A percentile compares a stretch with the other conserved stretches of the same genome.
phyloP scores from a whole-genome alignment of 2,797 vertebrate species.

The Pseudochromis fuscus region DNA sequence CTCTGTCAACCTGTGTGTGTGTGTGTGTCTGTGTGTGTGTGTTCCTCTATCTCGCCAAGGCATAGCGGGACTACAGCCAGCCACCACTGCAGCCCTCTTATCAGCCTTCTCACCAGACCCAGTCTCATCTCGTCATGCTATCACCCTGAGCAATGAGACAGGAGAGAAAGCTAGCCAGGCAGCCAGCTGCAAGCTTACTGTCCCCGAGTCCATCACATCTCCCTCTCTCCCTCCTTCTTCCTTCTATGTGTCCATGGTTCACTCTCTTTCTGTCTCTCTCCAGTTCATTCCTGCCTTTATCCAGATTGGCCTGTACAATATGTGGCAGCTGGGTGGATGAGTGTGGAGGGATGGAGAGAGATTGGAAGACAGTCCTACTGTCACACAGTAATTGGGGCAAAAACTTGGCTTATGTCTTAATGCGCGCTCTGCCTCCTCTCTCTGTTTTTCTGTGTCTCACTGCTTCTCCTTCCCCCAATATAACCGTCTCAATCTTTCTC shows the following conservation, averaged over 20 bases:
- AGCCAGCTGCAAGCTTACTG: constrained; percentile 73
- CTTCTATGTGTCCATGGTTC: constrained; percentile 38
- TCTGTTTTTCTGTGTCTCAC: constrained; percentile 38
- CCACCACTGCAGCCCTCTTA: constrained; percentile 74
- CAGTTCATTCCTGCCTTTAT: constrained; percentile 72
- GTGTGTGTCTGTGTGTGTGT: constrained; percentile 40
- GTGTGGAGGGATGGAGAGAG: constrained; percentile 74
- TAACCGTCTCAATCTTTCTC: constrained; percentile 52
- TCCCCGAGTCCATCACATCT: constrained; percentile 74
- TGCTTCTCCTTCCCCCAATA: constrained; percentile 52
- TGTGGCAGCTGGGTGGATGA: constrained; percentile 78
- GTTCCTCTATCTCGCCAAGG: constrained; percentile 66
- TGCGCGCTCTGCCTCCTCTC: constrained; percentile 56
- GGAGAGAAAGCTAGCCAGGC: constrained; percentile 73
- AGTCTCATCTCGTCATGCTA: constrained; percentile 81
- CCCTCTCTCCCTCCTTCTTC: constrained; percentile 26
- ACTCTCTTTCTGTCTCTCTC: constrained; percentile 60
- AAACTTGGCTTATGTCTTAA: constrained; percentile 78
- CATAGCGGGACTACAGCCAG: constrained; percentile 69
- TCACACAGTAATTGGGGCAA: constrained; percentile 81
- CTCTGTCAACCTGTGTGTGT: constrained; percentile 32
- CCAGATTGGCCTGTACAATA: constrained; percentile 76
- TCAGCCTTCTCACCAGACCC: constrained; percentile 79
- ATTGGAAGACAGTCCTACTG: constrained; percentile 79
- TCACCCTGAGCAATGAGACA: constrained; percentile 82